Base-by-base conservation (phyloP, 2,888 invertebrate species). In the Epirrita christyi region DNA sequence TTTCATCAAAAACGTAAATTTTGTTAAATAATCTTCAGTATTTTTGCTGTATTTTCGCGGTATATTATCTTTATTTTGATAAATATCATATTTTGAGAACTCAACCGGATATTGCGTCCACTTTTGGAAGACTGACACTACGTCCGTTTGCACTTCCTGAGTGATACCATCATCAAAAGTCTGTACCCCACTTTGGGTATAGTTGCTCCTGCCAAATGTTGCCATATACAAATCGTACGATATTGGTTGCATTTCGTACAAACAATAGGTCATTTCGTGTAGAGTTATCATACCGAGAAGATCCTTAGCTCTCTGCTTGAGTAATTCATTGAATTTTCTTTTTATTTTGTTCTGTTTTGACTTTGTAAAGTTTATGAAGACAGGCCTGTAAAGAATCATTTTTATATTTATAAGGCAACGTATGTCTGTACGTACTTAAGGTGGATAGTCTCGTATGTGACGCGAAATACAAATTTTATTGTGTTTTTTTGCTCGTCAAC, bases 181-280 rank as follows among this genome's bases (percentile, higher is more conserved):
- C 64, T 92, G 92, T 0, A 80, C 76, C 2, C 85, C 81, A 9
- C 75, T 76, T 76, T 92, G 92, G 0, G 75, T 83, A 37, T 86
- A 86, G 70, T 92, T 90, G 0, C 78, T 75, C 47, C 86, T 71
- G 0, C 92, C 92, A 59, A 86, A 92, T 61, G 86, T 88, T 66
- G 84, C 80, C 87, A 92, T 92, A 21, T 81, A 92, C 46, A 88
- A 69, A 50, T 92, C 92, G 58, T 92, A 92, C 0, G 92, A 85
- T 63, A 92, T 88, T 0, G 92, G 92, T 70, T 88, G 83, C 86
- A 92, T 88, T 83, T 92, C 91, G 40, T 85, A 92, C 1, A 92
- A 68, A 0, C 73, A 75, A 57, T 85, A 92, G 0, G 86, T 78
- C 80, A 92, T 88, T 79, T 88, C 85, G 29, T 92, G 92, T 6